A percentile compares a stretch with the other conserved stretches of the same genome.
These are phyloP conservation scores for Synanthedon formicaeformis DNA, from an alignment of 2,888 invertebrate species.

Conservation along the genomic window DNA sequence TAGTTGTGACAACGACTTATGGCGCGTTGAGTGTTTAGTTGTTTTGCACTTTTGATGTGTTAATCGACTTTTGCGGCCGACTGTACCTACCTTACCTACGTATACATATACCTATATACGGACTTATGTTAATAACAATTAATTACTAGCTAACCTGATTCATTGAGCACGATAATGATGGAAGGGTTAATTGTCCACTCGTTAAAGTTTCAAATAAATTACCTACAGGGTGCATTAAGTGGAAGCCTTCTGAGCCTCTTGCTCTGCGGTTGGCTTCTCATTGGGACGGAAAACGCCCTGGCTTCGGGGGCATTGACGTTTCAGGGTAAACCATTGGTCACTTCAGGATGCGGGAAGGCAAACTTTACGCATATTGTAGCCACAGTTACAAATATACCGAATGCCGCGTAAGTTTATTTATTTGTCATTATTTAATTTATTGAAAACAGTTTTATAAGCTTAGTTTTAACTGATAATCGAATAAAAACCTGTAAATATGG, in stretches of 20 bases:
- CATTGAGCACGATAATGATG: too few species aligned
- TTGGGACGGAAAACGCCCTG: constrained; percentile 61
- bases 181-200: too few species aligned
- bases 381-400: constrained; percentile 31
- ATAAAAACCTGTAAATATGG: not conserved
- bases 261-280: constrained; percentile 61
- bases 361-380: constrained; percentile 44
- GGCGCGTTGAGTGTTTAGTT: too few species aligned
- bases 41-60: too few species aligned
- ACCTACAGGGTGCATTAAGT: constrained; percentile 60
- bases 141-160: too few species aligned
- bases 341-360: constrained; percentile 52
- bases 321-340: constrained; percentile 55
- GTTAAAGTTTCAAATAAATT: too few species aligned
- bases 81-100: too few species aligned
- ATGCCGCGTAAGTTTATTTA: constrained; percentile 36
- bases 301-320: constrained; percentile 61
- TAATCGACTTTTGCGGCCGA: too few species aligned
- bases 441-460: not conserved
- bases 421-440: not conserved
- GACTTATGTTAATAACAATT: too few species aligned
- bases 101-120: too few species aligned
- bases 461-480: not conserved
- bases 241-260: constrained; percentile 63
- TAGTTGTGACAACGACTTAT: too few species aligned